Base-by-base conservation (phyloP, 1,140 invertebrate genomes). In the Globodera rostochiensis region DNA sequence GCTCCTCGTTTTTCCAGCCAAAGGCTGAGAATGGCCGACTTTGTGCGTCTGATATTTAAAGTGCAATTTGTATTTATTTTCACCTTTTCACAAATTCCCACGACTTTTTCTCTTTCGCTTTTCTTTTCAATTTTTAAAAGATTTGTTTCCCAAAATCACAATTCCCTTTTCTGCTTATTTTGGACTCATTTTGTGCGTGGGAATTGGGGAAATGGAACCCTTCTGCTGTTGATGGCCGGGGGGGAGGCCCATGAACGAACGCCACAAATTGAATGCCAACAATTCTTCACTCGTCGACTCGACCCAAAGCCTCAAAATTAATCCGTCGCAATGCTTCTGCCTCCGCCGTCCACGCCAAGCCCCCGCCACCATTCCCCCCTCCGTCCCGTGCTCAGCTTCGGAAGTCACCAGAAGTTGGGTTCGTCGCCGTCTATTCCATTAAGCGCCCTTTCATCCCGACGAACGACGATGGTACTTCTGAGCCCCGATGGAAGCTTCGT, bases 361-460 rank as follows among this genome's bases (percentile, higher is more conserved):
- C 4, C 15, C 21, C 11, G 3, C 25, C 69, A n/a, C 60, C 60
- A 47, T 19, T 71, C 3, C 13, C 69, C 69, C n/a, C 69, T 71
- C 69, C 69, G 69, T 36, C 69, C 69, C n/a, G 11, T 21, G 21
- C 69, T 71, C 69, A 47, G 25, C 69, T 60, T 60, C 57, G 57
- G 19, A 60, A 60, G 57, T 19, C 21, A 71, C 6, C 69, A 64
- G 60, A 1, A 50, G 53, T 36, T 25, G 47, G 53, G 36, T 46
- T 74, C 21, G 9, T 13, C 21, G 11, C 57, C 36, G 49, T 3
- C 9, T 74, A 3, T 8, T 74, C 73, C 73, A 53, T 46, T 13
- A n/a, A 53, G n/a, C 8, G 45, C 45, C 57, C 9, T n/a, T 74
- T 74, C 57, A 46, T 50, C 73, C 25, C 47, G n/a, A 60, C 13